Percentiles rank a stretch among this genome's conserved stretches.
These are phyloP conservation scores for Caenorhabditis tropicalis DNA, from an alignment of 1,140 invertebrate species.

Conservation along the genomic window DNA sequence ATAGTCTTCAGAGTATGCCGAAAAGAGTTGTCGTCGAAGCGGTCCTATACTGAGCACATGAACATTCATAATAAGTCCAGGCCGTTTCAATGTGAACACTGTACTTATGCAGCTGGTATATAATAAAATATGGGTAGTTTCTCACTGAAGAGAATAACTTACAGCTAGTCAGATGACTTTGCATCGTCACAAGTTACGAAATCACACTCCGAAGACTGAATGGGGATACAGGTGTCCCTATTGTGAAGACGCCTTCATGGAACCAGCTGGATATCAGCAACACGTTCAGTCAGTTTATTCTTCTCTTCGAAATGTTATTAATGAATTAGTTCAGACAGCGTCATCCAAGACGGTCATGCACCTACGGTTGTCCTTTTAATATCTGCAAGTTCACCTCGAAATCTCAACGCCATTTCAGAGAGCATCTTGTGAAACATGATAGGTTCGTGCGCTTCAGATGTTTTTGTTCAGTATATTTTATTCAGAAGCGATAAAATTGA, in stretches of 20 bases:
- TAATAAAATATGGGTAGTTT: background rate
- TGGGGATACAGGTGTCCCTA: slow-evolving; percentile 71
- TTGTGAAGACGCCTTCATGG: slow-evolving; percentile 68
- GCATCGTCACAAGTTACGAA: slow-evolving; percentile 66
- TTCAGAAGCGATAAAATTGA: background rate
- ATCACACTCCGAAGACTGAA: slow-evolving; percentile 62
- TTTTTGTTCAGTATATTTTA: too few relatives aligned
- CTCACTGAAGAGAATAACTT: slow-evolving; percentile 45
- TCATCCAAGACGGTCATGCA: slow-evolving; percentile 65
- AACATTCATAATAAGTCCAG: slow-evolving; percentile 63
- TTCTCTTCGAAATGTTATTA: slow-evolving; percentile 46
- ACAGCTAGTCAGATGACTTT: slow-evolving; percentile 72
- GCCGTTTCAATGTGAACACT: slow-evolving; percentile 68
- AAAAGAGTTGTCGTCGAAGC: slow-evolving; percentile 69
- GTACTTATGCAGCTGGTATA: slow-evolving; percentile 69
- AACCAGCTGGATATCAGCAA: slow-evolving; percentile 71
- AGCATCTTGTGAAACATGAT: slow-evolving; percentile 65
- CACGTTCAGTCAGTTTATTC: slow-evolving; percentile 63
- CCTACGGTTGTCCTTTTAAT: slow-evolving; percentile 65
- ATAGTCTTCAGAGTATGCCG: slow-evolving; percentile 48
- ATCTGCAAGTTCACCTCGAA: slow-evolving; percentile 65
- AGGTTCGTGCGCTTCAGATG: background rate
- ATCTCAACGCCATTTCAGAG: slow-evolving; percentile 67
- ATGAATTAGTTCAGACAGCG: slow-evolving; percentile 50
- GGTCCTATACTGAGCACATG: slow-evolving; percentile 69